Conservation (phyloP, 2,113 vertebrate genomes). For the Indicator maculatus region DNA sequence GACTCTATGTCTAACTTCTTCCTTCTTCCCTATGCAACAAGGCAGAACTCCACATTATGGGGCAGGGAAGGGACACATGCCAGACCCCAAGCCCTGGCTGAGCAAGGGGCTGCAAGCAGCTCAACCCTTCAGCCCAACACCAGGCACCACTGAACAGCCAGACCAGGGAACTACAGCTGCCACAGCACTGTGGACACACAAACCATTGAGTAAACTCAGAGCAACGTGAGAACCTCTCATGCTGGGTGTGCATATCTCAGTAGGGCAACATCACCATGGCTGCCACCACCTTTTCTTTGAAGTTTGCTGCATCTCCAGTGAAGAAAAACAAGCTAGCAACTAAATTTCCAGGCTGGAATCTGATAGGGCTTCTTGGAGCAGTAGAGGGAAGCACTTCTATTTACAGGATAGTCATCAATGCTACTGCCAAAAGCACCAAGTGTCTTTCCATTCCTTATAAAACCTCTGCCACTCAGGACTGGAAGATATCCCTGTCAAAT, state of each 20-base stretch:
- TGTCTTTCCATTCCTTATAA: not conserved
- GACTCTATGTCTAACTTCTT: not conserved
- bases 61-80: not conserved
- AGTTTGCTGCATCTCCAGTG: not conserved
- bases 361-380: not conserved
- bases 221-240: rapidly evolving
- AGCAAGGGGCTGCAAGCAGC: not conserved
- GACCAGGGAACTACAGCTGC: not conserved
- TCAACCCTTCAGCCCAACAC: not conserved
- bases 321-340: not conserved
- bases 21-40: rapidly evolving
- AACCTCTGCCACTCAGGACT: not conserved
- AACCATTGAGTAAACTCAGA: not conserved
- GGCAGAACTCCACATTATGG: rapidly evolving
- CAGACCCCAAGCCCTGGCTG: not conserved
- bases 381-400: not conserved
- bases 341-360: not conserved
- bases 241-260: not conserved
- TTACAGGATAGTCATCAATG: not conserved
- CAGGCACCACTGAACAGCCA: not conserved
- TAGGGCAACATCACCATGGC: rapidly evolving
- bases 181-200: not conserved
- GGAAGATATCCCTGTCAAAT: not conserved
- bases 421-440: not conserved
- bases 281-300: not conserved